Evolutionary conservation across 2,797 vertebrate species (phyloP), one percentile per base, ranked within the genome.

Genomic region (Spatula versicolor): DNA sequence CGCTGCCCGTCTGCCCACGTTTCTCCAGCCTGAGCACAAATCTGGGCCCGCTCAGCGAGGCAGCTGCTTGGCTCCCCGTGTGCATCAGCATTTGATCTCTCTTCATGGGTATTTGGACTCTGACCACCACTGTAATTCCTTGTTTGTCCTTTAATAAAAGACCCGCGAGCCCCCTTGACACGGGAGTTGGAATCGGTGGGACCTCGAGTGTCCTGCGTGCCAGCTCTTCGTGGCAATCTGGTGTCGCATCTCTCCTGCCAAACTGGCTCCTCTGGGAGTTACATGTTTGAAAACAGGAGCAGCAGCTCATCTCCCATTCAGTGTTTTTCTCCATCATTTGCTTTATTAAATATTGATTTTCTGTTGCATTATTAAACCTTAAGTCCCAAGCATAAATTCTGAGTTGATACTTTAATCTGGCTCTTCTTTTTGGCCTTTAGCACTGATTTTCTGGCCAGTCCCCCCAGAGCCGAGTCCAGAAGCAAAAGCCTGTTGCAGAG

Each of bases 271-370:
- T 96, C 83, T 25, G 96, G 94, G 97, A 97, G 74, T 28, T 45
- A 67, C 66, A 10, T 88, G 55, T 98, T 97, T 97, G 96, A 96
- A 98, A 98, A 97, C 96, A 96, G 0, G 55, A 91, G 60, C 96
- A 88, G 95, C 85, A 74, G 96, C 96, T 98, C 97, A 97, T 98
- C 97, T 98, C 96, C 96, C 66, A 17, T 97, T 97, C 97, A 95
- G 84, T 97, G 97, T 97, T 98, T 98, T 98, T 96, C 97, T 97
- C 97, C 96, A 98, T 98, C 98, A 98, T 98, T 98, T 98, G 97
- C 97, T 98, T 98, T 98, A 98, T 98, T 98, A 98, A 98, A 98
- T 98, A 98, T 98, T 98, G 98, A 98, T 98, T 98, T 98, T 98
- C 97, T 97, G 97, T 98, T 98, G 97, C 98, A 98, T 98, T 98